Percentiles rank a stretch among this genome's conserved stretches.
These are phyloP conservation scores for Indri indri DNA, from an alignment of 2,113 vertebrate genomes.

Conservation along the genomic window DNA sequence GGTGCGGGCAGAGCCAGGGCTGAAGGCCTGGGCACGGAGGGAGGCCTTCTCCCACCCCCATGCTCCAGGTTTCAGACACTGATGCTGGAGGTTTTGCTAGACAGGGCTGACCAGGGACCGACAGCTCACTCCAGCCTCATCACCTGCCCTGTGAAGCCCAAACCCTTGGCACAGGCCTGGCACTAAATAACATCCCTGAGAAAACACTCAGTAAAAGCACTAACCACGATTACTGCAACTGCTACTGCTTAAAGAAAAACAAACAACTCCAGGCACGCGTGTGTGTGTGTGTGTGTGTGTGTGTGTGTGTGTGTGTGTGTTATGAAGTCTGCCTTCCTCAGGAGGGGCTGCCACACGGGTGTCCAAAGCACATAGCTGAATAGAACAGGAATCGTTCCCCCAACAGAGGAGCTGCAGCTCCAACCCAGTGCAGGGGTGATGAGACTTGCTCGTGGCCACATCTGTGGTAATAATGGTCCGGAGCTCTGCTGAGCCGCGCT, in stretches of 20 bases:
- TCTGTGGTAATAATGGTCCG: neutral
- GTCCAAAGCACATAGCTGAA: neutral
- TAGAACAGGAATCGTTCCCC: neutral
- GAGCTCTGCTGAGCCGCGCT: neutral
- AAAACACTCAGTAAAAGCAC: neutral
- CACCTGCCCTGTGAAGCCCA: accelerated
- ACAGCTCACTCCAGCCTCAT: no score
- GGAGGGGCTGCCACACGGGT: accelerated
- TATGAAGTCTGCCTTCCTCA: neutral
- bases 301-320: no score
- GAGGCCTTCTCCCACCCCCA: accelerated
- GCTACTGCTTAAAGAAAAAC: neutral
- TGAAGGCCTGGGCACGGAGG: neutral
- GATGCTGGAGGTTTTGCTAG: neutral
- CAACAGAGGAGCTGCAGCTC: neutral
- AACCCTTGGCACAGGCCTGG: neutral
- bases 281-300: neutral
- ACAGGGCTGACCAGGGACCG: accelerated
- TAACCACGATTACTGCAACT: accelerated
- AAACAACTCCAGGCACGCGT: neutral
- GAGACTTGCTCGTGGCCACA: accelerated
- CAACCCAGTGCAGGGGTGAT: accelerated
- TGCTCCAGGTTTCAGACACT: neutral
- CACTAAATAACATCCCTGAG: neutral
- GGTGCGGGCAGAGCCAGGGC: neutral